Conservation (phyloP, 2,113 vertebrate species). For the Hemibagrus wyckioides region DNA sequence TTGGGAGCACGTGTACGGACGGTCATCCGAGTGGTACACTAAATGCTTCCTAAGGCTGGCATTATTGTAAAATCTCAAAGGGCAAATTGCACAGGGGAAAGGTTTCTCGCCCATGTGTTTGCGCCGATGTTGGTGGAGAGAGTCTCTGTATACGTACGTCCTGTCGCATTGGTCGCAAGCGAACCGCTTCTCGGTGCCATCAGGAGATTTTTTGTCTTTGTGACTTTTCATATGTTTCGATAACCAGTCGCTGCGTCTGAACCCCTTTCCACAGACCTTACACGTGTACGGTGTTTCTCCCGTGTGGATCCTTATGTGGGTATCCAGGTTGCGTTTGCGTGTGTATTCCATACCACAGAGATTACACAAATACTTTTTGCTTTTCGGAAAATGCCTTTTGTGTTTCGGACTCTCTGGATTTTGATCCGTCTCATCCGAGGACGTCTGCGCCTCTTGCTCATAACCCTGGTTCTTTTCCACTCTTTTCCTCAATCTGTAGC, state of each 20-base stretch:
- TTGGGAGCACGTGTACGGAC: neutral
- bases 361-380: neutral
- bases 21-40: conserved; percentile 9
- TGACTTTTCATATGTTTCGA: neutral
- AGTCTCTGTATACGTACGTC: neutral
- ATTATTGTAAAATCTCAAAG: neutral
- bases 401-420: neutral
- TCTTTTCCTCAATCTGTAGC: neutral
- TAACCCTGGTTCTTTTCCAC: neutral
- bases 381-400: neutral
- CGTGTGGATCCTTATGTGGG: conserved; percentile 45
- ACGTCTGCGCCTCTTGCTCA: neutral
- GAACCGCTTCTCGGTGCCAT: neutral
- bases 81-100: conserved; percentile 1
- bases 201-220: neutral
- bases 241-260: conserved; percentile 36
- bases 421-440: neutral
- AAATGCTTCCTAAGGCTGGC: neutral
- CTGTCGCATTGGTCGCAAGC: conserved; percentile 17
- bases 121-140: neutral
- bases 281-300: conserved; percentile 32
- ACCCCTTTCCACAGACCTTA: conserved; percentile 10
- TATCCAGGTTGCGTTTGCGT: neutral
- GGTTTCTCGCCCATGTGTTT: conserved; percentile 17
- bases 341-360: conserved; percentile 32